A percentile compares a stretch with the other conserved stretches of the same genome.
Conservation (phyloP, 2,797 vertebrate species). For the Thaleichthys pacificus region DNA sequence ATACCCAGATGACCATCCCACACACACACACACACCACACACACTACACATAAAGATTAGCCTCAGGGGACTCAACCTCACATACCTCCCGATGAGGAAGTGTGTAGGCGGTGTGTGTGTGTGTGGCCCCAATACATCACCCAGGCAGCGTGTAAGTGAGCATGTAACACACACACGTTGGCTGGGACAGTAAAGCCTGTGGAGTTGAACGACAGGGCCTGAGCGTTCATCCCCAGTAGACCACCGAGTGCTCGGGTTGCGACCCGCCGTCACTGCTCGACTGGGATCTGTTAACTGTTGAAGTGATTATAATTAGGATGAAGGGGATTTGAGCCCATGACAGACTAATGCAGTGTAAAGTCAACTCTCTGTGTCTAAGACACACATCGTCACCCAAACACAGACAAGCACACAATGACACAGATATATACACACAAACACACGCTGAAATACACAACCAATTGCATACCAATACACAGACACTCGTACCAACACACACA, state of each 20-base stretch:
- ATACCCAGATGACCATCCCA: background rate
- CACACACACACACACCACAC: no score
- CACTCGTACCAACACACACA: slow-evolving; percentile 15
- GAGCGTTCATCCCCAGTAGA: slow-evolving; percentile 56
- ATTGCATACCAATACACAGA: background rate
- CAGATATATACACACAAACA: background rate
- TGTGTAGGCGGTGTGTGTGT: slow-evolving; percentile 36
- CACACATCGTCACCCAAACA: background rate
- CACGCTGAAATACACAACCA: background rate
- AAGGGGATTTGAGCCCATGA: slow-evolving; percentile 29
- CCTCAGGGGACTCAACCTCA: slow-evolving; percentile 41
- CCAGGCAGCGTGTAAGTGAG: slow-evolving; percentile 40
- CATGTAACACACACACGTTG: slow-evolving; percentile 28
- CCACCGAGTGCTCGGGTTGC: no score
- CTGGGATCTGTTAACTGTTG: slow-evolving; percentile 51
- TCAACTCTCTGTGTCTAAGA: background rate
- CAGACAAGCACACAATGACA: slow-evolving; percentile 7
- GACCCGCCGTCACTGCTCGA: no score
- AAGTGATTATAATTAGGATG: slow-evolving; percentile 62
- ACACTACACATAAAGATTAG: slow-evolving; percentile 24
- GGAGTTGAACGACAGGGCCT: background rate
- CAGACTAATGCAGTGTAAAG: background rate
- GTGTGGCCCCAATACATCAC: slow-evolving; percentile 54
- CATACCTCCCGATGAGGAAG: slow-evolving; percentile 19
- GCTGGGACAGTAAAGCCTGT: slow-evolving; percentile 17